These are phyloP conservation scores for Nemurella pictetii DNA, from an alignment of 2,888 invertebrate species.

Conservation along the genomic window DNA sequence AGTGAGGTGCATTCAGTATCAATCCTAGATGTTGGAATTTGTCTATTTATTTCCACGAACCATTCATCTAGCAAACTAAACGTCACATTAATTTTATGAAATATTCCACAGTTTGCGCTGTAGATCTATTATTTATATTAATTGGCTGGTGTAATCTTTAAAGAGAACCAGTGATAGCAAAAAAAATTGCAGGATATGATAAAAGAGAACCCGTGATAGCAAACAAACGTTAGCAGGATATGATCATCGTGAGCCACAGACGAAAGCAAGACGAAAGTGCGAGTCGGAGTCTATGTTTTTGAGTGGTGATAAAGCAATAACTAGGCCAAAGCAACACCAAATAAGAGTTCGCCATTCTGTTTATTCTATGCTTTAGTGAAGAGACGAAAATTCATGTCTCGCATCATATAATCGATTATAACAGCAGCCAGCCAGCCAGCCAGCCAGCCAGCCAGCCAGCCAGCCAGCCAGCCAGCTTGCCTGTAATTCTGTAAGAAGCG, in stretches of 20 bases:
- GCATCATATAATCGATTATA: neutral
- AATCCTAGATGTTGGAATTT: neutral
- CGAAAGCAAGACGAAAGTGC: too few relatives aligned
- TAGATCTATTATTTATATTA: neutral
- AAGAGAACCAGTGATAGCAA: neutral
- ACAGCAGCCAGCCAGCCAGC: neutral
- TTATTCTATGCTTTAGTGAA: neutral
- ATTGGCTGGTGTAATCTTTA: neutral
- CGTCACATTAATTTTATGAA: neutral
- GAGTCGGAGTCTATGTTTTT: neutral
- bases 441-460: too few relatives aligned
- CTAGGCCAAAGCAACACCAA: neutral
- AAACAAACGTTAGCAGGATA: neutral
- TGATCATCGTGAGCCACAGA: neutral
- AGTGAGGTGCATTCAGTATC: neutral
- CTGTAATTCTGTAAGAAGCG: neutral
- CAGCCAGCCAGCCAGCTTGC: too few relatives aligned
- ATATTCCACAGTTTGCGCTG: too few relatives aligned
- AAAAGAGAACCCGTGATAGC: neutral
- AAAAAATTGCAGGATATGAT: neutral
- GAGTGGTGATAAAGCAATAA: neutral
- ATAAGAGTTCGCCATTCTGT: neutral
- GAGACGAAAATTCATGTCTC: neutral
- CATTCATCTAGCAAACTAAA: neutral
- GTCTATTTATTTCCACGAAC: neutral